Conservation (phyloP, 2,888 invertebrate genomes). For the Thera obeliscata region DNA sequence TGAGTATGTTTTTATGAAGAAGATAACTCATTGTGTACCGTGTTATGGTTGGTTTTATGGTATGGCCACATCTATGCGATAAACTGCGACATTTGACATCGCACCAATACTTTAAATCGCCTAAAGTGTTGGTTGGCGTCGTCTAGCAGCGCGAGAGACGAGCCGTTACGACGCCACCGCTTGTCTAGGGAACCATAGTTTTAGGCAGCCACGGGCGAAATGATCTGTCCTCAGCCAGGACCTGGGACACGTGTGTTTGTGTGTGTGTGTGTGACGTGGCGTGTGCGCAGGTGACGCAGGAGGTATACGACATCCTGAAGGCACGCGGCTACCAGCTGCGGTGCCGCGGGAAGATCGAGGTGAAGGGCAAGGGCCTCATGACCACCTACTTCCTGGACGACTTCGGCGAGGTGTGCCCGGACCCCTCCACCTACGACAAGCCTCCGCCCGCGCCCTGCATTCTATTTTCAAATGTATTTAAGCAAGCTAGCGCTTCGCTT, state of each 20-base stretch:
- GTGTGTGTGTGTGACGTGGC: slow-evolving; percentile 26
- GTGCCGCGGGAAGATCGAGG: slow-evolving; percentile 94
- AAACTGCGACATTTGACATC: too few relatives aligned
- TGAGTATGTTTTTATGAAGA: too few relatives aligned
- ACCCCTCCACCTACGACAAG: slow-evolving; percentile 46
- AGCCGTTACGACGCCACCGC: not conserved
- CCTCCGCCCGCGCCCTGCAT: not conserved
- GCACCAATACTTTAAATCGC: too few relatives aligned
- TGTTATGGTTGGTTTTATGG: too few relatives aligned
- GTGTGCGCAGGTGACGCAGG: slow-evolving; percentile 90
- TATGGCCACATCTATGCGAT: too few relatives aligned
- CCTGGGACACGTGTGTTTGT: slow-evolving; percentile 7
- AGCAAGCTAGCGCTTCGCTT: too few relatives aligned
- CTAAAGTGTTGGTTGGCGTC: too few relatives aligned
- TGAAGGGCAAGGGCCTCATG: slow-evolving; percentile 98
- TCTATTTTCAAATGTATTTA: not conserved
- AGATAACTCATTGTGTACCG: too few relatives aligned
- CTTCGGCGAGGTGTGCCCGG: slow-evolving; percentile 56
- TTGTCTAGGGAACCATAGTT: not conserved
- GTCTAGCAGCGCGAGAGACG: not conserved
- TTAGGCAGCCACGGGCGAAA: slow-evolving; percentile 6
- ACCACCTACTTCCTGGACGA: slow-evolving; percentile 93
- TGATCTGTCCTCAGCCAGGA: slow-evolving; percentile 4
- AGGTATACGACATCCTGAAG: slow-evolving; percentile 92
- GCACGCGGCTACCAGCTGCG: slow-evolving; percentile 91